Evolutionary conservation across 2,113 vertebrate species (phyloP).

Genomic region (Ardeotis arabs): DNA sequence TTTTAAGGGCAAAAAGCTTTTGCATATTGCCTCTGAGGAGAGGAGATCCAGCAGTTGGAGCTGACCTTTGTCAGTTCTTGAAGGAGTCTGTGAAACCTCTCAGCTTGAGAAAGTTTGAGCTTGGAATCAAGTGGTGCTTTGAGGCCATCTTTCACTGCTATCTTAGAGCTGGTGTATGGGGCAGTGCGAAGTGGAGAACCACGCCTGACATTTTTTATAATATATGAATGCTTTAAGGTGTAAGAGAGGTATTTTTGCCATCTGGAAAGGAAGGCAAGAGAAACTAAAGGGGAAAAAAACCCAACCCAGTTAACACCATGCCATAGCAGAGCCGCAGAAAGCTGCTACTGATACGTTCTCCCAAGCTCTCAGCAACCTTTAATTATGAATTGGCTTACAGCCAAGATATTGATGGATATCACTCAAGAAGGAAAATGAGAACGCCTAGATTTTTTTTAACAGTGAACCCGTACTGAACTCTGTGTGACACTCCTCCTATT

Average conservation of each 20-base stretch:
- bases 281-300: neutral
- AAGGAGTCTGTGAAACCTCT: neutral
- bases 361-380: constrained; percentile 22
- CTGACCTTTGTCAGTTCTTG: neutral
- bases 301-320: neutral
- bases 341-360: neutral
- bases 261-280: constrained; percentile 1
- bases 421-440: constrained; percentile 53
- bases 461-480: constrained; percentile 43
- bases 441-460: neutral
- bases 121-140: neutral
- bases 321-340: neutral
- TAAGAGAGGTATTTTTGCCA: constrained; percentile 4
- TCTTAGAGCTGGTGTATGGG: neutral
- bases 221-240: neutral
- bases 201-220: neutral
- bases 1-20: neutral
- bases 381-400: constrained; percentile 43
- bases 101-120: neutral
- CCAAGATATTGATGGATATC: constrained; percentile 43
- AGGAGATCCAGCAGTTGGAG: neutral
- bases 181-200: neutral
- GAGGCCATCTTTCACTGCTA: neutral
- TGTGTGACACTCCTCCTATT: constrained; percentile 44
- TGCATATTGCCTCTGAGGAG: neutral